phyloP scores from a whole-genome alignment of 2,888 invertebrate species.

The Agrochola lota region DNA sequence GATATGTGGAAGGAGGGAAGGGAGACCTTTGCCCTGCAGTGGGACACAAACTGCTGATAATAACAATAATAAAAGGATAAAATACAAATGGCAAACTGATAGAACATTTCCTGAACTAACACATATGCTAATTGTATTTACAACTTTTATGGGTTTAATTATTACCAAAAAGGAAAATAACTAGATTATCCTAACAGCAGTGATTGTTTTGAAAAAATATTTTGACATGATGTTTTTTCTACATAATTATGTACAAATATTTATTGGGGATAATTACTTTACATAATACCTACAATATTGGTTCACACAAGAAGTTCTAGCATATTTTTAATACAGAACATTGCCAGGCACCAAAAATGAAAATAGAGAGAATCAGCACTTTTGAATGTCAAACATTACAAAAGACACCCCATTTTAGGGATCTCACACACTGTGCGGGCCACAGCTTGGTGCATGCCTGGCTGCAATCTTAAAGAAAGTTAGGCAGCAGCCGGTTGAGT shows the following conservation, averaged over 20 bases:
- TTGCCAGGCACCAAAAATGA: neutral
- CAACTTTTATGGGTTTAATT: neutral
- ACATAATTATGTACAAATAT: neutral
- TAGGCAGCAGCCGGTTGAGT: neutral
- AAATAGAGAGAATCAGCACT: neutral
- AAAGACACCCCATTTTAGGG: neutral
- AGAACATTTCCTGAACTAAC: neutral
- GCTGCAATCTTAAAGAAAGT: neutral
- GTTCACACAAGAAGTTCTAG: neutral
- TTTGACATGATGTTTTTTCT: neutral
- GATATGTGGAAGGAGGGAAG: too few relatives aligned
- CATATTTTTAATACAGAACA: neutral
- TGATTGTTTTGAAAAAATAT: neutral
- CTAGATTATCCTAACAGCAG: neutral
- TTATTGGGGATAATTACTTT: neutral
- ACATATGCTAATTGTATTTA: constrained; percentile 1
- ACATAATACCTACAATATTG: neutral
- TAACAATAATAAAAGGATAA: neutral
- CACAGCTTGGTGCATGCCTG: neutral
- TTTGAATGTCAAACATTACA: neutral
- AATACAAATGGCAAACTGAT: neutral
- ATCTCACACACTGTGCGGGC: neutral
- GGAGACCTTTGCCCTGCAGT: too few relatives aligned
- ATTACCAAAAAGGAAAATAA: constrained; percentile 6
- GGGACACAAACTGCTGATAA: neutral